phyloP scores from a whole-genome alignment of 2,797 vertebrate species.

The Bradypodion ventrale region DNA sequence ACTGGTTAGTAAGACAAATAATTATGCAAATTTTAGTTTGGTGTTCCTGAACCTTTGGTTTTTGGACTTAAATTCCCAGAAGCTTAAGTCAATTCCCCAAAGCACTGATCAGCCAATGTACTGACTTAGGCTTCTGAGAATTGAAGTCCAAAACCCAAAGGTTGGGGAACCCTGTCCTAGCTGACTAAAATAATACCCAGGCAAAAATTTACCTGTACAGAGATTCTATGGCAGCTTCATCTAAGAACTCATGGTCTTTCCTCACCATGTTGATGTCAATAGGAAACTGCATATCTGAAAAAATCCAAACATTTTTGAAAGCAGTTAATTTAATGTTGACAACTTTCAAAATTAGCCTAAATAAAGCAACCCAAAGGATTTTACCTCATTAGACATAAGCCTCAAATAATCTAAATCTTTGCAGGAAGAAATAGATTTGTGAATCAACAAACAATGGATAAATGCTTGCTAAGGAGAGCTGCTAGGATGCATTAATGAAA shows the following conservation, averaged over 20 bases:
- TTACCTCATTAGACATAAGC: too few relatives aligned
- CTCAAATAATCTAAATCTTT: background rate
- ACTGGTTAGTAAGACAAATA: too few relatives aligned
- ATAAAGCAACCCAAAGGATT: background rate
- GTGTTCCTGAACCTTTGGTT: too few relatives aligned
- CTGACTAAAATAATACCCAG: conserved; percentile 1
- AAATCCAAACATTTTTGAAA: background rate
- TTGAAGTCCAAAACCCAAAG: too few relatives aligned
- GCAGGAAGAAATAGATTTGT: background rate
- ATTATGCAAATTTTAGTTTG: too few relatives aligned
- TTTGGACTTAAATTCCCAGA: too few relatives aligned
- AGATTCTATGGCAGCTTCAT: conserved; percentile 83
- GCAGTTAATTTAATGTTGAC: background rate
- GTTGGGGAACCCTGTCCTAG: too few relatives aligned
- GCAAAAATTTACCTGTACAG: conserved; percentile 82
- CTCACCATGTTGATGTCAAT: conserved; percentile 82
- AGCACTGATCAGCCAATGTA: too few relatives aligned
- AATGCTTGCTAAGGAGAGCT: background rate
- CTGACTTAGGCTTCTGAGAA: too few relatives aligned
- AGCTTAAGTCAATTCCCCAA: too few relatives aligned
- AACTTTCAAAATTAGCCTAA: background rate
- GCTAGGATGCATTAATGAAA: background rate
- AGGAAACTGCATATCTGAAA: conserved; percentile 84
- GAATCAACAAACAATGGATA: background rate
- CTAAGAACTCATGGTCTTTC: conserved; percentile 86